Evolutionary conservation across 1,140 invertebrate species (phyloP).

Genomic region (Dreissena polymorpha): DNA sequence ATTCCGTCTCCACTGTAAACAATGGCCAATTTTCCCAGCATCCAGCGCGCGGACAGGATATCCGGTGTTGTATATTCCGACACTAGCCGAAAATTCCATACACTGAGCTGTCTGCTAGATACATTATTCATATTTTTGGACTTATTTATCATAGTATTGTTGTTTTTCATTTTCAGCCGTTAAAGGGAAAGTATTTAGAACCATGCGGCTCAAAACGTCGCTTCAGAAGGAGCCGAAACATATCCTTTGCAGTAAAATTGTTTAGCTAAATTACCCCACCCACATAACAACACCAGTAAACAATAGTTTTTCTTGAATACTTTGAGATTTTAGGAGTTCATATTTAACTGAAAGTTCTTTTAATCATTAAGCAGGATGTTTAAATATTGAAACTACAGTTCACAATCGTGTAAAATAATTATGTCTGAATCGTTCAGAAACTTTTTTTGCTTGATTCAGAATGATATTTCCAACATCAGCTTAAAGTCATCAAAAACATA

Average conservation of each 20-base stretch:
- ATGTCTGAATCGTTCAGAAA: no score
- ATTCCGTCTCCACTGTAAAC: slow-evolving; percentile 68
- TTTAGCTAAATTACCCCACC: slow-evolving; percentile 29
- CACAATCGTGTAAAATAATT: no score
- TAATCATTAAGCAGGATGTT: no score
- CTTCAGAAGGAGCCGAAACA: slow-evolving; percentile 85
- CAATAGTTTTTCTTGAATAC: slow-evolving; percentile 1
- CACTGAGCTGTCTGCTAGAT: slow-evolving; percentile 33
- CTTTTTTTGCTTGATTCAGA: no score
- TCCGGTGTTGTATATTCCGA: slow-evolving; percentile 25
- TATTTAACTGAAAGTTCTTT: no score
- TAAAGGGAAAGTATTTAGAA: not conserved
- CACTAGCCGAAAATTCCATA: slow-evolving; percentile 58
- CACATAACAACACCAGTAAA: slow-evolving; percentile 46
- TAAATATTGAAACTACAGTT: no score
- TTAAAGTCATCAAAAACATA: no score
- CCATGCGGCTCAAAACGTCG: slow-evolving; percentile 91
- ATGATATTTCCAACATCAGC: no score
- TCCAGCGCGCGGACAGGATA: slow-evolving; percentile 3
- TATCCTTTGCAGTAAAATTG: slow-evolving; percentile 70
- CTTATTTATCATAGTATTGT: not conserved
- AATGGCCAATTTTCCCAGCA: slow-evolving; percentile 63
- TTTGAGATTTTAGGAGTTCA: no score
- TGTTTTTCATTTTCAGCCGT: not conserved
- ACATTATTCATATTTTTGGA: not conserved